phyloP scores from a whole-genome alignment of 2,888 invertebrate species.

The Orthosia gothica region DNA sequence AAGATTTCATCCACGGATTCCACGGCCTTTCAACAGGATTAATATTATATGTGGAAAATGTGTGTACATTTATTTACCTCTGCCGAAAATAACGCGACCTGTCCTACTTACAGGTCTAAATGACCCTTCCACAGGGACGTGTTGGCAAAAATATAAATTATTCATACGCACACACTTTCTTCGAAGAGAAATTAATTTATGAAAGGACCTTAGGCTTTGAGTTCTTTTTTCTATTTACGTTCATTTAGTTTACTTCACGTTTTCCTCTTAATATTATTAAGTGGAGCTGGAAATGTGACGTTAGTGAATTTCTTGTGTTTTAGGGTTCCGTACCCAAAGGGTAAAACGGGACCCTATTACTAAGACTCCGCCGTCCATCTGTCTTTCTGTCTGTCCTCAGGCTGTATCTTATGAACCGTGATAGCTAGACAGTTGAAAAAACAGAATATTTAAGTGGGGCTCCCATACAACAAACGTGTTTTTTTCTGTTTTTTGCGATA shows the following conservation, averaged over 20 bases:
- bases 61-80: not conserved
- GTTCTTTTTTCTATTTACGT: conserved; percentile 14
- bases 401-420: no score
- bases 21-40: not conserved
- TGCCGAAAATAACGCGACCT: conserved; percentile 14
- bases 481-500: no score
- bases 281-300: not conserved
- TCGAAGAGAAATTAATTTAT: conserved; percentile 52
- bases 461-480: no score
- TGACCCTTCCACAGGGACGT: conserved; percentile 15
- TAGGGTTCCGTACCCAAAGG: no score
- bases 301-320: not conserved
- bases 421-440: no score
- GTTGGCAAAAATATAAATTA: conserved; percentile 46
- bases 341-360: no score
- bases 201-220: conserved; percentile 23
- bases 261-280: conserved; percentile 1
- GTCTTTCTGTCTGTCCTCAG: no score
- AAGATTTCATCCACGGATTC: not conserved
- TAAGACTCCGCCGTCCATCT: no score
- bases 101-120: conserved; percentile 16
- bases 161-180: conserved; percentile 46
- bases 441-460: no score
- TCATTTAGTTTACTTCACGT: conserved; percentile 1
- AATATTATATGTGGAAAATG: no score